Conservation (phyloP, 2,888 invertebrate genomes). For the Erebia aethiops region DNA sequence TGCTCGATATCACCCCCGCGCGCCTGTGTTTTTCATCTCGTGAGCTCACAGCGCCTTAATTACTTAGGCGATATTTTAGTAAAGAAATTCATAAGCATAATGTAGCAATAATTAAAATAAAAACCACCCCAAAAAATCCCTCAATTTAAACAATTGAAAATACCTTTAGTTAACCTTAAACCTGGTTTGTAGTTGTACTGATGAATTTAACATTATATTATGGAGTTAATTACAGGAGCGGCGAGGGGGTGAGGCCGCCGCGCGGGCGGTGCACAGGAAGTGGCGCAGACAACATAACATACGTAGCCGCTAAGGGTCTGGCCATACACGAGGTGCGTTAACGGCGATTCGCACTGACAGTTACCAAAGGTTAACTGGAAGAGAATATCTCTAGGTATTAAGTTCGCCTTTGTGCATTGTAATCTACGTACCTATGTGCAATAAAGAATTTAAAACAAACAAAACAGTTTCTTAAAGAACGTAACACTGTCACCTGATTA, state of each 20-base stretch:
- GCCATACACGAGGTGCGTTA: neutral
- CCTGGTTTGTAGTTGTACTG: constrained; percentile 29
- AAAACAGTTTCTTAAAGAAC: too few relatives aligned
- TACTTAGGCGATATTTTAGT: too few relatives aligned
- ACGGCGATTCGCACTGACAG: neutral
- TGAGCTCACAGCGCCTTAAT: too few relatives aligned
- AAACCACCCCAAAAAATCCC: neutral
- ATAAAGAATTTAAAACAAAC: too few relatives aligned
- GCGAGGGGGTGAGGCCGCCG: constrained; percentile 33
- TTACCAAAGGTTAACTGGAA: too few relatives aligned
- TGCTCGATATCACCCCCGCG: too few relatives aligned
- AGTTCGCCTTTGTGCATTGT: too few relatives aligned
- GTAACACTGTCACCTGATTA: too few relatives aligned
- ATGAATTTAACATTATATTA: constrained; percentile 40
- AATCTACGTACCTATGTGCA: too few relatives aligned
- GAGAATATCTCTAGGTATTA: too few relatives aligned
- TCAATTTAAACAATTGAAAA: constrained; percentile 14
- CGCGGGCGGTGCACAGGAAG: constrained; percentile 57
- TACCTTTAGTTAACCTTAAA: constrained; percentile 29
- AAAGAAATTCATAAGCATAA: neutral
- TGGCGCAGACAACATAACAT: constrained; percentile 58
- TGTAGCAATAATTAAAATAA: neutral
- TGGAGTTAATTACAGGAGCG: constrained; percentile 44
- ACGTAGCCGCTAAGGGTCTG: neutral
- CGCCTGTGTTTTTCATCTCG: too few relatives aligned